These are phyloP conservation scores for Pardalotus punctatus DNA, from an alignment of 2,113 vertebrate species.

Conservation along the genomic window DNA sequence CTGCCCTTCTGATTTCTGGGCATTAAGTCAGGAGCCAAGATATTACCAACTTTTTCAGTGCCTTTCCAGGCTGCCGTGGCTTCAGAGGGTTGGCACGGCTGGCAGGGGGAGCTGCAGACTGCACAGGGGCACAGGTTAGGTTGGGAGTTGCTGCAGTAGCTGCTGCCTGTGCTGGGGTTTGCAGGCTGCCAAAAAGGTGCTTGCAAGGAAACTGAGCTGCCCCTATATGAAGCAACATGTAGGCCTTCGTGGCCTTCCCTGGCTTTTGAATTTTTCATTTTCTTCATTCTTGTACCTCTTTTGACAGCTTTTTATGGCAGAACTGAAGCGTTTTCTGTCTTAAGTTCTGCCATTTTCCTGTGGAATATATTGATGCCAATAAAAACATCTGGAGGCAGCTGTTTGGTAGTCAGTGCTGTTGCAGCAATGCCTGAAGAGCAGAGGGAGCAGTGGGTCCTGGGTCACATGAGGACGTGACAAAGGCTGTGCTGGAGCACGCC, in stretches of 20 bases:
- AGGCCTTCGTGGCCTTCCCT: not conserved
- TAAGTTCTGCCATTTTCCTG: not conserved
- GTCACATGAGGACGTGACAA: fast-evolving
- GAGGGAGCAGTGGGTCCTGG: not conserved
- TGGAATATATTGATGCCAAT: not conserved
- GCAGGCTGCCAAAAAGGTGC: not conserved
- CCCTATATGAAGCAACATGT: not conserved
- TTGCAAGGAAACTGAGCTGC: not conserved
- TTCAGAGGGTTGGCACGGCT: not conserved
- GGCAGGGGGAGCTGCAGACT: not conserved
- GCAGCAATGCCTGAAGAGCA: not conserved
- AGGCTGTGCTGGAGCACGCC: not conserved
- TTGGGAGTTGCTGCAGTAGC: not conserved
- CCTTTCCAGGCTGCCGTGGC: not conserved
- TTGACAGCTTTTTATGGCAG: not conserved
- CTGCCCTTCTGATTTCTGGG: not conserved
- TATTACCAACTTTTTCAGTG: not conserved
- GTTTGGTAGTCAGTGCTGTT: not conserved
- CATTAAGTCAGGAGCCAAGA: not conserved
- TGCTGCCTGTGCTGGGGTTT: not conserved
- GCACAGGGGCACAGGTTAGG: fast-evolving
- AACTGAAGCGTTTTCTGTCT: not conserved
- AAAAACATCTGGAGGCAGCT: not conserved
- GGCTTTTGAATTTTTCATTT: not conserved
- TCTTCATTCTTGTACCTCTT: not conserved